phyloP scores from a whole-genome alignment of 2,797 vertebrate genomes.

The Cheirogaleus major region DNA sequence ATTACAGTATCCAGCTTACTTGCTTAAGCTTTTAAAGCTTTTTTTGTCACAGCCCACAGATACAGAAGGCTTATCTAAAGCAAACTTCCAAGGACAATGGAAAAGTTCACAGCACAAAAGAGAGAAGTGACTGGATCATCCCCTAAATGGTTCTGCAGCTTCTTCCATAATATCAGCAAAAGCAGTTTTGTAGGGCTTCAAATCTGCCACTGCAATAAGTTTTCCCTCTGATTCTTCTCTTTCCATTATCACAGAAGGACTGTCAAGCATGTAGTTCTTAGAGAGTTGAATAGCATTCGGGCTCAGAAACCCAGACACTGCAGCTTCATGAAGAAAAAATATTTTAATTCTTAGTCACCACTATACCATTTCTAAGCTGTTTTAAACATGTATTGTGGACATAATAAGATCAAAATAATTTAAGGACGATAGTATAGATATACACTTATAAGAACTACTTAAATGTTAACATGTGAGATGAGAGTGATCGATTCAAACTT shows the following conservation, averaged over 20 bases:
- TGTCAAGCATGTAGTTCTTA: neutral
- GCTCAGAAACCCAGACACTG: neutral
- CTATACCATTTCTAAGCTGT: neutral
- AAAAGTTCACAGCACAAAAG: conserved; percentile 10
- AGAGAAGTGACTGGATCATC: neutral
- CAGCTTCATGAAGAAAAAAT: neutral
- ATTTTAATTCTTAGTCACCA: neutral
- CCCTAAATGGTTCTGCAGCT: neutral
- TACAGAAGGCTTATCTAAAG: conserved; percentile 38
- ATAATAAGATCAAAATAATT: neutral
- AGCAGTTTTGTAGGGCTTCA: conserved; percentile 7
- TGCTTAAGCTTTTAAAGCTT: conserved; percentile 35
- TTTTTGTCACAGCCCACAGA: neutral
- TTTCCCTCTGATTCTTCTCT: neutral
- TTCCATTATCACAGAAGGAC: neutral
- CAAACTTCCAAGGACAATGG: conserved; percentile 15
- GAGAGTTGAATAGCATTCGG: neutral
- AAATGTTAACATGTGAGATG: neutral
- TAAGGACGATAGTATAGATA: neutral
- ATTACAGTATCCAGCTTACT: conserved; percentile 2
- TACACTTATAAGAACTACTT: neutral
- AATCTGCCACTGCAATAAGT: neutral
- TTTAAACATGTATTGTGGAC: neutral
- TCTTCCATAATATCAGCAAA: conserved; percentile 49
- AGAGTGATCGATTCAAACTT: neutral